Percentiles rank a stretch among this genome's conserved stretches.
Evolutionary conservation across 2,888 invertebrate species (phyloP).

Genomic region (Nymphalis urticae): DNA sequence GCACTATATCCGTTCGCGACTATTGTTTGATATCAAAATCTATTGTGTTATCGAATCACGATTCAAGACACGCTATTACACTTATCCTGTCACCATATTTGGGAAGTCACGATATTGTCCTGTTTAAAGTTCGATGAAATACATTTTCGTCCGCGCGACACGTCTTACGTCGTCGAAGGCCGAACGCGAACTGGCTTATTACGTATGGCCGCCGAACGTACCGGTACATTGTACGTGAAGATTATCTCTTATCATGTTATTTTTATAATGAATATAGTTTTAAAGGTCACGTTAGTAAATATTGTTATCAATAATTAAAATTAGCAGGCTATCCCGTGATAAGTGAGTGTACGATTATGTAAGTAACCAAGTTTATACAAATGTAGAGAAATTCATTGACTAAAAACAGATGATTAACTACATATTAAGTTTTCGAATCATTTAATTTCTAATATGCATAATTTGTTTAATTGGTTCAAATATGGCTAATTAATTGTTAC

Average conservation of each 20-base stretch:
- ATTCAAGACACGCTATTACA: conserved; percentile 40
- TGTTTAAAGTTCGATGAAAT: conserved; percentile 34
- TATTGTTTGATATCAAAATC: conserved; percentile 28
- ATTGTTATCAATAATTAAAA: conserved; percentile 18
- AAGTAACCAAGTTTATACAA: no score
- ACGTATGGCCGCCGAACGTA: conserved; percentile 8
- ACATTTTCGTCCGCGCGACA: conserved; percentile 29
- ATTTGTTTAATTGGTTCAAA: conserved; percentile 1
- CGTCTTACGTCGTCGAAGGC: conserved; percentile 34
- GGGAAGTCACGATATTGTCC: conserved; percentile 30
- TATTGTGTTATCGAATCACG: conserved; percentile 42
- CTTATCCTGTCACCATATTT: conserved; percentile 44
- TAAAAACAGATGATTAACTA: no score
- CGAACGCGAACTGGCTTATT: conserved; percentile 39
- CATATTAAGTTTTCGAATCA: neutral
- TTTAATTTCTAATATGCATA: neutral
- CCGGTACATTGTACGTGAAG: conserved; percentile 23
- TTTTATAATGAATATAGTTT: conserved; percentile 30
- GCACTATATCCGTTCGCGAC: conserved; percentile 25
- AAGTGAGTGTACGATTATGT: no score
- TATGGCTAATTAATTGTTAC: conserved; percentile 15
- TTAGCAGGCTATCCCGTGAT: conserved; percentile 7
- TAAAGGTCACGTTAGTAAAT: conserved; percentile 26
- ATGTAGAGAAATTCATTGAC: neutral
- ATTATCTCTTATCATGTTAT: conserved; percentile 45